phyloP scores from a whole-genome alignment of 2,797 vertebrate species.

The Acrocephalus scirpaceus region DNA sequence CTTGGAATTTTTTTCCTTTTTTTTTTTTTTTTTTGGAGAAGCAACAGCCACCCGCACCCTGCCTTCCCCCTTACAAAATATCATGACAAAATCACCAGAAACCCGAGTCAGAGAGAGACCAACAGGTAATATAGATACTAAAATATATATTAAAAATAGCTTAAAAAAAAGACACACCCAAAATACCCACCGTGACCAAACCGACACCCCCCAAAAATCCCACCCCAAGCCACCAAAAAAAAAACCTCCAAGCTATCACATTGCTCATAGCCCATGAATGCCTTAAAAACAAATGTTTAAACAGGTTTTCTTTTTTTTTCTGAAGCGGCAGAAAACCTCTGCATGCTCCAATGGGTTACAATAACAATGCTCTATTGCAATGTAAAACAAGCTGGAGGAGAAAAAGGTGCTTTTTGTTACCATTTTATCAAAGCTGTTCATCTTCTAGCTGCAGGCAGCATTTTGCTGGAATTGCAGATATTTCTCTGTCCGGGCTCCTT shows the following conservation, averaged over 20 bases:
- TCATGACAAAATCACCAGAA: not conserved
- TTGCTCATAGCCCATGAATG: constrained; percentile 76
- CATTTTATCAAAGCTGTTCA: constrained; percentile 95
- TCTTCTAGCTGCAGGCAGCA: constrained; percentile 88
- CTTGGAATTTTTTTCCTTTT: not conserved
- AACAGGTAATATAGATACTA: constrained; percentile 64
- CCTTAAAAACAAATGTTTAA: constrained; percentile 85
- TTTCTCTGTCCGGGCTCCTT: constrained; percentile 86
- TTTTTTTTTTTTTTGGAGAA: not conserved
- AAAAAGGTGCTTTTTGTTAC: constrained; percentile 90
- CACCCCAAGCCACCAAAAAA: not conserved
- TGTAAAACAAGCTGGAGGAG: constrained; percentile 81
- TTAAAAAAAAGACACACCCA: not conserved
- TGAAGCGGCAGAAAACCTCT: constrained; percentile 72
- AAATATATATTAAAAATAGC: not conserved
- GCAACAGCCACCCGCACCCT: not conserved
- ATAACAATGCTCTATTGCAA: constrained; percentile 84
- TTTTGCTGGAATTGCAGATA: constrained; percentile 89
- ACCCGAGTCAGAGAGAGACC: constrained; percentile 28
- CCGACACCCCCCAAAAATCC: not conserved
- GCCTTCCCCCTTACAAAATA: not conserved
- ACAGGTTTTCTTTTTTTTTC: constrained; percentile 66
- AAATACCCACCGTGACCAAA: not conserved
- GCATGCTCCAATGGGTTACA: constrained; percentile 78
- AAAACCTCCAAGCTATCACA: constrained; percentile 32